Conservation (phyloP, 2,888 invertebrate genomes). For the Plagodis pulveraria region DNA sequence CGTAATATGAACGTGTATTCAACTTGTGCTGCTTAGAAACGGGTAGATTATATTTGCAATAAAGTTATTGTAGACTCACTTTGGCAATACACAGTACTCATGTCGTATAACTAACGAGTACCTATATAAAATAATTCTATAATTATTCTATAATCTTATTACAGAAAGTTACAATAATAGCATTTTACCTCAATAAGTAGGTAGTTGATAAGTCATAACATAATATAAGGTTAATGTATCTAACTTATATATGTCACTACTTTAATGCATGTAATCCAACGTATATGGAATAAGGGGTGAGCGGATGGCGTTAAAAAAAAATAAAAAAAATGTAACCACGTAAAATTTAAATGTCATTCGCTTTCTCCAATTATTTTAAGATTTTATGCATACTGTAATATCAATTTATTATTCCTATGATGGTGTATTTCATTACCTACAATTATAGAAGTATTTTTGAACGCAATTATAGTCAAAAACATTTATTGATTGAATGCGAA, state of each 20-base stretch:
- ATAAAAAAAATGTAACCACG: slow-evolving; percentile 16
- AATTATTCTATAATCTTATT: too few species aligned
- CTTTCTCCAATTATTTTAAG: slow-evolving; percentile 3
- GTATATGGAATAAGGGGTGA: slow-evolving; percentile 2
- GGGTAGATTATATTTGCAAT: slow-evolving; percentile 1
- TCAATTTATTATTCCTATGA: slow-evolving; percentile 11
- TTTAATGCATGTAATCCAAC: slow-evolving; percentile 16
- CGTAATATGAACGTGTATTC: not conserved
- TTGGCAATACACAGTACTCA: too few species aligned
- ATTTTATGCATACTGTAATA: slow-evolving; percentile 20
- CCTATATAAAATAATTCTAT: too few species aligned
- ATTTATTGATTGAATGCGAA: too few species aligned
- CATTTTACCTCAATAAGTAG: not conserved
- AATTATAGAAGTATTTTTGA: not conserved
- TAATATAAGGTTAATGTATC: slow-evolving; percentile 4
- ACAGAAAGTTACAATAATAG: not conserved
- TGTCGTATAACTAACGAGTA: too few species aligned
- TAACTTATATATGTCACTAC: slow-evolving; percentile 12
- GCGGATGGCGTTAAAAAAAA: slow-evolving; percentile 14
- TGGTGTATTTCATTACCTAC: not conserved
- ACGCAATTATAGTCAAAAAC: not conserved
- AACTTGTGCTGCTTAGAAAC: slow-evolving; percentile 9
- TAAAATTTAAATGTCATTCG: slow-evolving; percentile 11
- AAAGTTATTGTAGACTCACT: not conserved
- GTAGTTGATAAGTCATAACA: slow-evolving; percentile 4